Evolutionary conservation across 2,888 invertebrate species (phyloP).

Genomic region (Pheosia gnoma): DNA sequence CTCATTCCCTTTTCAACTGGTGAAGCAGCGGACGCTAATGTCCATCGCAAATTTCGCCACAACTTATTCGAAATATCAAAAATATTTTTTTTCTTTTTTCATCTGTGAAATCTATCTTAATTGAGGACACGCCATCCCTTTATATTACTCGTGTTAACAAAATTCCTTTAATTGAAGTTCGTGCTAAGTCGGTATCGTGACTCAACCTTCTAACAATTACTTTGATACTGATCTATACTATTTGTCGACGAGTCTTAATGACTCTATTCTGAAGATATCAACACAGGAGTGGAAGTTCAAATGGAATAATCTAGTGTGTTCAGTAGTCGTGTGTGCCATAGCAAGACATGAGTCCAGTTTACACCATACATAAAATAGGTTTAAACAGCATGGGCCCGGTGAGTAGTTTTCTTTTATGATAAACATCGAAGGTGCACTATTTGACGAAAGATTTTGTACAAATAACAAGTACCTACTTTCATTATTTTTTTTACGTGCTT

Average conservation of each 20-base stretch:
- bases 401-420: constrained; percentile 40
- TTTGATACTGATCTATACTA: constrained; percentile 72
- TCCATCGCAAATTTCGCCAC: constrained; percentile 19
- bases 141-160: constrained; percentile 57
- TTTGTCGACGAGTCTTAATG: constrained; percentile 66
- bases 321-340: constrained; percentile 22
- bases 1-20: constrained; percentile 66
- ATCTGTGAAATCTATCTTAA: constrained; percentile 38
- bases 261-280: constrained; percentile 60
- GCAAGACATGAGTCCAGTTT: constrained; percentile 64
- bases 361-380: constrained; percentile 64
- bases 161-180: constrained; percentile 73
- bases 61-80: constrained; percentile 10
- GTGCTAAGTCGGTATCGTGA: constrained; percentile 65
- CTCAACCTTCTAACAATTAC: constrained; percentile 70
- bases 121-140: constrained; percentile 39
- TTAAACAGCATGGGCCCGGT: constrained; percentile 55
- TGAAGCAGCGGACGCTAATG: constrained; percentile 47
- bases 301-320: constrained; percentile 37
- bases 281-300: constrained; percentile 42
- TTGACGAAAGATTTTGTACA: too few species aligned
- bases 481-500: too few species aligned
- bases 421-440: too few species aligned
- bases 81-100: constrained; percentile 13
- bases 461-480: too few species aligned